These are phyloP conservation scores for Oophaga pumilio DNA, from an alignment of 2,113 vertebrate species.

Conservation along the genomic window DNA sequence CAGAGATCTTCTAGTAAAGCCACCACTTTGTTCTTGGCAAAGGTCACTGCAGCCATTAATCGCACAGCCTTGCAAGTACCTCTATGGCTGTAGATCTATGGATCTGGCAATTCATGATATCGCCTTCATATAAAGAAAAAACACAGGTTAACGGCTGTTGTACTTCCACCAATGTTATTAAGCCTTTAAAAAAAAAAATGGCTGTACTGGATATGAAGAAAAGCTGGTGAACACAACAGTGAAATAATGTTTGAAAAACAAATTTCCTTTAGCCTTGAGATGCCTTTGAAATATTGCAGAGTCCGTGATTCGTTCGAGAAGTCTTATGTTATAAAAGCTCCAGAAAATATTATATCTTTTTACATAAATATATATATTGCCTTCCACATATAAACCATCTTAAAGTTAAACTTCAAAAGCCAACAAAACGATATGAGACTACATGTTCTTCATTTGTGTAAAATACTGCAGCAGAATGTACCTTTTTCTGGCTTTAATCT, in stretches of 20 bases:
- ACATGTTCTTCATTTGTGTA: conserved; percentile 42
- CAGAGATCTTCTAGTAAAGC: neutral
- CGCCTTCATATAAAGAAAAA: neutral
- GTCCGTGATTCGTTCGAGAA: conserved; percentile 42
- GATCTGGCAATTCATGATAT: neutral
- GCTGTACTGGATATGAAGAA: conserved; percentile 22
- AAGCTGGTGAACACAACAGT: conserved; percentile 35
- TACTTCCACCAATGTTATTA: conserved; percentile 20
- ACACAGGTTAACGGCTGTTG: neutral
- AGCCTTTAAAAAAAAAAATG: conserved; percentile 19
- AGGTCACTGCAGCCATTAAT: neutral
- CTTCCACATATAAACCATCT: conserved; percentile 47
- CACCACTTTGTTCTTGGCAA: neutral
- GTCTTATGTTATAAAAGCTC: conserved; percentile 40
- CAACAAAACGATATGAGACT: conserved; percentile 9
- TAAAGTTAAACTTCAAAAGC: conserved; percentile 44
- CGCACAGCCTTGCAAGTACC: neutral
- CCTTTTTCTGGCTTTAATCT: conserved; percentile 28
- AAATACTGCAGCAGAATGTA: conserved; percentile 24
- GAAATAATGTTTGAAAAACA: conserved; percentile 50
- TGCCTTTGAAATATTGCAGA: conserved; percentile 53
- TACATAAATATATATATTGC: conserved; percentile 42
- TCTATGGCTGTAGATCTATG: neutral
- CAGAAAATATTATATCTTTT: conserved; percentile 45
- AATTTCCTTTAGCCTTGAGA: conserved; percentile 54